Conservation (phyloP, 2,113 vertebrate genomes). For the Isurus oxyrinchus region DNA sequence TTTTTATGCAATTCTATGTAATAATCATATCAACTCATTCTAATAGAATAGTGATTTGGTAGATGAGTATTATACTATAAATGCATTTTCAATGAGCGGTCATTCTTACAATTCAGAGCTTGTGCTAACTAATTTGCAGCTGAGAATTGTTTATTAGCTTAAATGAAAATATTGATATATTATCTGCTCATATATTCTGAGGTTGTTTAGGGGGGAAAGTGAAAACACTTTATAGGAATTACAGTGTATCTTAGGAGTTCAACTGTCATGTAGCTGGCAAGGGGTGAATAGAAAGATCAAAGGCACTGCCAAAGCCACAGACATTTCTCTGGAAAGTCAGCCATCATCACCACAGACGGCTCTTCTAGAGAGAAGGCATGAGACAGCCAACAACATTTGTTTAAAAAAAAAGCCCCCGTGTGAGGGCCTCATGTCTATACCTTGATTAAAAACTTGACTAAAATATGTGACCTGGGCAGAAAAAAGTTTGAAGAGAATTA, state of each 20-base stretch:
- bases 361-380: constrained; percentile 18
- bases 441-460: constrained; percentile 36
- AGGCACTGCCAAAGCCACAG: constrained; percentile 27
- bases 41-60: not conserved
- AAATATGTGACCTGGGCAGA: constrained; percentile 31
- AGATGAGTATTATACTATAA: not conserved
- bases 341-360: constrained; percentile 31
- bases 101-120: not conserved
- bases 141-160: constrained; percentile 2
- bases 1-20: not conserved
- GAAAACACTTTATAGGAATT: constrained; percentile 2
- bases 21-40: not conserved
- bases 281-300: constrained; percentile 24
- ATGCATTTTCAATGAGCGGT: not conserved
- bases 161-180: not conserved
- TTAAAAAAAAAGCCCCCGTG: constrained; percentile 8
- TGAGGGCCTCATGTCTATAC: constrained; percentile 32
- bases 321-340: constrained; percentile 30
- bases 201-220: not conserved
- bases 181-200: not conserved
- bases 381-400: constrained; percentile 28
- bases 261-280: constrained; percentile 23
- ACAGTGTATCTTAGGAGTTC: not conserved
- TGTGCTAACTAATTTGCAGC: not conserved
- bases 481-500: constrained; percentile 33